phyloP scores from a whole-genome alignment of 2,113 vertebrate species.

The Lophochroa leadbeateri region DNA sequence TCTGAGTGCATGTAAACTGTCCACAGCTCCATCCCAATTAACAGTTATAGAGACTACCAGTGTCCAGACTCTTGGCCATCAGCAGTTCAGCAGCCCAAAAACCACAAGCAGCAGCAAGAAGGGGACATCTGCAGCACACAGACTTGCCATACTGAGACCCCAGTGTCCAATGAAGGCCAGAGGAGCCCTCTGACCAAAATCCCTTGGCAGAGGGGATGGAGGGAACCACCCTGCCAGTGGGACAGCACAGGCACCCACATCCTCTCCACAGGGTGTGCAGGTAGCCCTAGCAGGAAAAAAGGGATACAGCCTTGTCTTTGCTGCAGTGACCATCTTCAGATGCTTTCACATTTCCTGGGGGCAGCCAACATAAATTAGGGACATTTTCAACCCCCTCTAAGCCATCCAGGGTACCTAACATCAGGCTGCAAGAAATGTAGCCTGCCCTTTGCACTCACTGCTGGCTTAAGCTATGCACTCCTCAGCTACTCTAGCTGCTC shows the following conservation, averaged over 20 bases:
- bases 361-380: not conserved
- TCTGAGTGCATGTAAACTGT: not conserved
- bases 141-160: not conserved
- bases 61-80: not conserved
- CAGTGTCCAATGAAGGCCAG: not conserved
- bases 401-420: not conserved
- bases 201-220: fast-evolving
- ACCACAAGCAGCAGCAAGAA: fast-evolving
- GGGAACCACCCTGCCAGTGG: not conserved
- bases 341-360: not conserved
- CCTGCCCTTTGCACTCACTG: not conserved
- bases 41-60: not conserved
- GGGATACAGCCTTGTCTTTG: not conserved
- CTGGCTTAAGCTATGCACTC: not conserved
- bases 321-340: not conserved
- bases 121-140: not conserved
- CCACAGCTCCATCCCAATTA: not conserved
- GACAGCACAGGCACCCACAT: fast-evolving
- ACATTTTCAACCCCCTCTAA: not conserved
- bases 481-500: not conserved
- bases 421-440: not conserved
- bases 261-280: fast-evolving
- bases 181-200: not conserved
- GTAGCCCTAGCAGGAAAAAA: not conserved
- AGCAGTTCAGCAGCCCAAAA: not conserved